Conservation (phyloP, 2,888 invertebrate genomes). For the Caenorhabditis doughertyi region DNA sequence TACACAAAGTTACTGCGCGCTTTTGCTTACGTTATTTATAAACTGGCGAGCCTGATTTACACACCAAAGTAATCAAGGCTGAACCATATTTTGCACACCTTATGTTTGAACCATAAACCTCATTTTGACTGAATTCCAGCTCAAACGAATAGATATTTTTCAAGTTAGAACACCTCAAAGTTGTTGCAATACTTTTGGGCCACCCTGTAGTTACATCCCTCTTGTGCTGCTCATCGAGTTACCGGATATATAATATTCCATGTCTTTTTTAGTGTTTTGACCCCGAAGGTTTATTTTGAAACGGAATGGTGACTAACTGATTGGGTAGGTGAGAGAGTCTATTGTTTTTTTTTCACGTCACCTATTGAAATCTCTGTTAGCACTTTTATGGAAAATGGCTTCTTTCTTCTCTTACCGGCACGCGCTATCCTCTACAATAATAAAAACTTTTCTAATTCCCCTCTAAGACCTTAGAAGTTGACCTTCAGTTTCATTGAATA, state of each 20-base stretch:
- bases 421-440: constrained; percentile 51
- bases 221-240: constrained; percentile 58
- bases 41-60: too few species aligned
- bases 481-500: constrained; percentile 29
- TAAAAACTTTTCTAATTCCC: constrained; percentile 43
- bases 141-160: too few species aligned
- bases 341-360: background rate
- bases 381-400: constrained; percentile 30
- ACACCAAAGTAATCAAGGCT: too few species aligned
- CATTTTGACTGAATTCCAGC: too few species aligned
- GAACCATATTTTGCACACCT: too few species aligned
- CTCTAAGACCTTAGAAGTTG: constrained; percentile 31
- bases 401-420: constrained; percentile 27
- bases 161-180: too few species aligned
- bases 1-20: too few species aligned
- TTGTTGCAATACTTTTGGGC: too few species aligned
- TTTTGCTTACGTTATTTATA: too few species aligned
- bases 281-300: constrained; percentile 36
- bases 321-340: constrained; percentile 1
- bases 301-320: constrained; percentile 22
- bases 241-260: constrained; percentile 45
- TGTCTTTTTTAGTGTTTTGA: background rate
- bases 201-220: too few species aligned
- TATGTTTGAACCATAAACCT: too few species aligned
- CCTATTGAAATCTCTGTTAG: constrained; percentile 30